Evolutionary conservation across 2,888 invertebrate genomes (phyloP).

Genomic region (Notodromas monacha): DNA sequence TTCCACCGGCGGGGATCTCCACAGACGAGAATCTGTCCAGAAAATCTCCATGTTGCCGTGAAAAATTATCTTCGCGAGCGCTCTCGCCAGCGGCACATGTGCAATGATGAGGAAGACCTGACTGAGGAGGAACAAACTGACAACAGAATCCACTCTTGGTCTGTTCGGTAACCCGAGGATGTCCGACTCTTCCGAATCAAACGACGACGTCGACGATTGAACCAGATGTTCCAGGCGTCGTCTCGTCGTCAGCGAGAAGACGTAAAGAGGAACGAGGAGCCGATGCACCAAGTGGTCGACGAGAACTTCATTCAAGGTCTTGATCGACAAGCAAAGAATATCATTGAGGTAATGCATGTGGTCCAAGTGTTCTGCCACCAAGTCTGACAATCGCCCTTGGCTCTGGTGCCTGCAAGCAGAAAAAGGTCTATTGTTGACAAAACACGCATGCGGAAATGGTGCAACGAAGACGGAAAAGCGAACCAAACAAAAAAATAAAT

Average conservation of each 20-base stretch:
- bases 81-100: conserved; percentile 59
- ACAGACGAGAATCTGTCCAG: too few relatives aligned
- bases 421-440: too few relatives aligned
- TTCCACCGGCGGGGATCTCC: too few relatives aligned
- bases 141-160: too few relatives aligned
- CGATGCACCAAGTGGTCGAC: conserved; percentile 76
- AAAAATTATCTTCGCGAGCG: conserved; percentile 58
- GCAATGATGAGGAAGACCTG: conserved; percentile 81
- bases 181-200: too few relatives aligned
- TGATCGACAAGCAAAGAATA: conserved; percentile 63
- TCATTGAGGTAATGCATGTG: conserved; percentile 90
- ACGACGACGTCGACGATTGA: too few relatives aligned
- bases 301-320: conserved; percentile 64
- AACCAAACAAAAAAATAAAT: background rate
- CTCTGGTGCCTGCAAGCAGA: conserved; percentile 73
- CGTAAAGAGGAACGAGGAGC: conserved; percentile 64
- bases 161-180: too few relatives aligned
- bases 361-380: conserved; percentile 87
- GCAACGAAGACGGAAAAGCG: background rate
- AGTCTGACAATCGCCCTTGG: conserved; percentile 54
- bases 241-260: conserved; percentile 40
- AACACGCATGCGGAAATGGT: background rate
- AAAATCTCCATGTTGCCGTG: conserved; percentile 29
- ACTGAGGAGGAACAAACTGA: conserved; percentile 58
- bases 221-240: conserved; percentile 11